Conservation (phyloP, 2,797 vertebrate genomes). For the Channallabes apus region DNA sequence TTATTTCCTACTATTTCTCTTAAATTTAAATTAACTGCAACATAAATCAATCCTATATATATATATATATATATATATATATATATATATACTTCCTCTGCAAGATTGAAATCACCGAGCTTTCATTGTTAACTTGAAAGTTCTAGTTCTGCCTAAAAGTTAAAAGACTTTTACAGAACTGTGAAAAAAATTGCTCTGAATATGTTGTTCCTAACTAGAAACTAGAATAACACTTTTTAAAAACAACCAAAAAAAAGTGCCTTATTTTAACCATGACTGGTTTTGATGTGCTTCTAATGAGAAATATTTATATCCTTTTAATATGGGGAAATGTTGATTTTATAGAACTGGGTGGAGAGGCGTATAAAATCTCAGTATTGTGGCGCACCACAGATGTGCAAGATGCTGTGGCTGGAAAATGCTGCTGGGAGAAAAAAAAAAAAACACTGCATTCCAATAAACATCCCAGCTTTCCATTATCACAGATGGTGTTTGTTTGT, state of each 20-base stretch:
- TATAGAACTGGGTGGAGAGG: conserved; percentile 74
- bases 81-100: neutral
- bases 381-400: conserved; percentile 62
- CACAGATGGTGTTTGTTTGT: conserved; percentile 56
- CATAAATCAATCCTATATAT: neutral
- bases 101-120: neutral
- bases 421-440: conserved; percentile 38
- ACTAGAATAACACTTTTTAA: neutral
- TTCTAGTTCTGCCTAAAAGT: neutral
- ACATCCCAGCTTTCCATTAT: conserved; percentile 44
- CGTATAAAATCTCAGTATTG: conserved; percentile 66
- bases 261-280: conserved; percentile 19
- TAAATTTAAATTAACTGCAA: too few species aligned
- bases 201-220: conserved; percentile 4
- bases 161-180: conserved; percentile 10
- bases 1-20: conserved; percentile 37
- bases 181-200: conserved; percentile 21
- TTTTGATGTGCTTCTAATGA: conserved; percentile 61
- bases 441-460: conserved; percentile 63
- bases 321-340: conserved; percentile 63
- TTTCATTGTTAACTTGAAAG: neutral
- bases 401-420: conserved; percentile 54
- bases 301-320: conserved; percentile 59
- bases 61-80: neutral
- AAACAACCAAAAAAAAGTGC: neutral